These are phyloP conservation scores for Drosophila melanosoma DNA, from an alignment of 2,888 invertebrate species.

Conservation along the genomic window DNA sequence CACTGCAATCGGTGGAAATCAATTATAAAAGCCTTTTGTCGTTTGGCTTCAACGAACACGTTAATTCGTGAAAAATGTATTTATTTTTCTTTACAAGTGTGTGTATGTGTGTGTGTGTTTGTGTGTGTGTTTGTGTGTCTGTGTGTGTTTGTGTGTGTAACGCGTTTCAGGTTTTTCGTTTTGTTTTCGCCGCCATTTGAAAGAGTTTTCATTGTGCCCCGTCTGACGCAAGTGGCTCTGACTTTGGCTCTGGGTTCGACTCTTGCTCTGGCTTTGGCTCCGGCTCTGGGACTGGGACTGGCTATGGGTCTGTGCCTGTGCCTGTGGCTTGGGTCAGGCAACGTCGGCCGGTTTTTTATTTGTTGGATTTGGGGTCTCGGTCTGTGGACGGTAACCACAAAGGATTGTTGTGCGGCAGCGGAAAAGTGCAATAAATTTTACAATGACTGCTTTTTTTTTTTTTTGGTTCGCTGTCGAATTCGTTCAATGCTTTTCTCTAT, in stretches of 20 bases:
- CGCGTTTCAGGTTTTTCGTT: constrained; percentile 37
- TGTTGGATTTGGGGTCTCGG: constrained; percentile 36
- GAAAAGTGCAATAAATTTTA: constrained; percentile 77
- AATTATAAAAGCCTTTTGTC: constrained; percentile 76
- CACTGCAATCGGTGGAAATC: constrained; percentile 73
- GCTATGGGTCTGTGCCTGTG: not conserved
- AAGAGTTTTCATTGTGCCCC: constrained; percentile 75
- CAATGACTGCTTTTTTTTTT: constrained; percentile 25
- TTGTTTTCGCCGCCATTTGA: constrained; percentile 59
- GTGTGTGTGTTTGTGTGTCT: constrained; percentile 4
- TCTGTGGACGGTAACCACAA: constrained; percentile 44
- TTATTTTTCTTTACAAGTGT: constrained; percentile 44
- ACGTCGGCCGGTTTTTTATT: not conserved
- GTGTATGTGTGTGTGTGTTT: not conserved
- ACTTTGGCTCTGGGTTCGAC: constrained; percentile 27
- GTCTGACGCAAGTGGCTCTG: constrained; percentile 58
- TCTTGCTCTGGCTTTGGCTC: constrained; percentile 37
- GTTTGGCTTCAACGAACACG: constrained; percentile 74
- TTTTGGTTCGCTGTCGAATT: constrained; percentile 61
- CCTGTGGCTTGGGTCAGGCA: constrained; percentile 4
- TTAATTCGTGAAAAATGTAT: constrained; percentile 77
- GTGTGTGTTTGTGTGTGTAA: constrained; percentile 6
- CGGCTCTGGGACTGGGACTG: not conserved
- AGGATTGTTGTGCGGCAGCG: constrained; percentile 70
- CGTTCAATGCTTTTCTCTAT: constrained; percentile 69